phyloP scores from a whole-genome alignment of 2,888 invertebrate species.

The Trilocha varians region DNA sequence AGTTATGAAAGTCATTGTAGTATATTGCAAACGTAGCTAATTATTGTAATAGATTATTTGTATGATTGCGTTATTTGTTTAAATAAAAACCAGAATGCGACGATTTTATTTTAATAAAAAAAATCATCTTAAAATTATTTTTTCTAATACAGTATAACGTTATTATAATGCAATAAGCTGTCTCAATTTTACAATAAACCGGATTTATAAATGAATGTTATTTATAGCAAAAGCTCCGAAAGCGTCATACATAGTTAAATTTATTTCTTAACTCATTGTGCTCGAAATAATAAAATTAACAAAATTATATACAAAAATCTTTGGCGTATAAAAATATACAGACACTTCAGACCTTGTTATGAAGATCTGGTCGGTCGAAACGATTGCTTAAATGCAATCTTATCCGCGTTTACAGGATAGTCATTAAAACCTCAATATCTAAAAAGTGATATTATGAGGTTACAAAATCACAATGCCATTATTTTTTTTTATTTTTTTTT shows the following conservation, averaged over 20 bases:
- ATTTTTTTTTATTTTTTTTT: slow-evolving; percentile 27
- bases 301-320: slow-evolving; percentile 65
- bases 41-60: too few species aligned
- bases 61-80: slow-evolving; percentile 4
- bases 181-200: slow-evolving; percentile 45
- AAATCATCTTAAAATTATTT: slow-evolving; percentile 52
- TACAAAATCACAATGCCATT: slow-evolving; percentile 61
- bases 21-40: too few species aligned
- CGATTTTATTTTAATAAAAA: slow-evolving; percentile 53
- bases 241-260: slow-evolving; percentile 50
- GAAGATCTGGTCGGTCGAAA: slow-evolving; percentile 72
- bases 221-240: slow-evolving; percentile 62
- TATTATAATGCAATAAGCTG: slow-evolving; percentile 61
- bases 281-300: slow-evolving; percentile 31
- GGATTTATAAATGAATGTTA: slow-evolving; percentile 37
- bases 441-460: slow-evolving; percentile 39
- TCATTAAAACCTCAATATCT: slow-evolving; percentile 41
- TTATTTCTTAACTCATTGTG: slow-evolving; percentile 45
- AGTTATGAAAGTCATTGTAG: too few species aligned
- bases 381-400: slow-evolving; percentile 64
- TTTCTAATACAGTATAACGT: slow-evolving; percentile 44
- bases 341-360: slow-evolving; percentile 61
- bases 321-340: slow-evolving; percentile 65
- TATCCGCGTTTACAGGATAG: slow-evolving; percentile 68
- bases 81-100: slow-evolving; percentile 26